Evolutionary conservation across 2,113 vertebrate species (phyloP).

Genomic region (Telmatochromis sp.): DNA sequence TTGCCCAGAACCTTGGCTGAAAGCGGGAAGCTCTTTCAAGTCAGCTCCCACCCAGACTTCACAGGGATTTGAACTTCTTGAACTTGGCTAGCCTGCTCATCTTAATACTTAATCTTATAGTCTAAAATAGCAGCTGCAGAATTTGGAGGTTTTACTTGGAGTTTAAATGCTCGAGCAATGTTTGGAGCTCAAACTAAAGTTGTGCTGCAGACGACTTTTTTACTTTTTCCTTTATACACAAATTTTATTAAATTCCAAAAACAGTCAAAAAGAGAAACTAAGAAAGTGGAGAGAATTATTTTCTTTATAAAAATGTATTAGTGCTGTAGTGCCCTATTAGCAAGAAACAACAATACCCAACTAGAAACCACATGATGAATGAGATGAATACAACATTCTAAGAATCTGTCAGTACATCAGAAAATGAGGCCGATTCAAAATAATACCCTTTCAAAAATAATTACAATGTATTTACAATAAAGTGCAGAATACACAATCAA

Average conservation of each 20-base stretch:
- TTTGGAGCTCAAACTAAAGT: not conserved
- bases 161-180: not conserved
- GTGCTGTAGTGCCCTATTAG: accelerated
- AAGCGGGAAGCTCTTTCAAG: not conserved
- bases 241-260: not conserved
- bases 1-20: slow-evolving; percentile 16
- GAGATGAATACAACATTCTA: not conserved
- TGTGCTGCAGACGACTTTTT: not conserved
- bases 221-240: not conserved
- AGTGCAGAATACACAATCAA: not conserved
- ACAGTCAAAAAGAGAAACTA: not conserved
- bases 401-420: not conserved
- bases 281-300: not conserved
- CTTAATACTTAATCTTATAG: not conserved
- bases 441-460: not conserved
- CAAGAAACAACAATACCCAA: not conserved
- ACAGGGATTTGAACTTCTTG: not conserved
- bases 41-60: not conserved
- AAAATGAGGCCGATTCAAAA: accelerated
- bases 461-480: not conserved
- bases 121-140: not conserved
- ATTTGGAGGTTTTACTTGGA: not conserved
- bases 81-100: not conserved
- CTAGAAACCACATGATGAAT: not conserved
- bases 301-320: not conserved